Base-by-base conservation (phyloP, 2,113 vertebrate species). In the Hypomesus transpacificus region DNA sequence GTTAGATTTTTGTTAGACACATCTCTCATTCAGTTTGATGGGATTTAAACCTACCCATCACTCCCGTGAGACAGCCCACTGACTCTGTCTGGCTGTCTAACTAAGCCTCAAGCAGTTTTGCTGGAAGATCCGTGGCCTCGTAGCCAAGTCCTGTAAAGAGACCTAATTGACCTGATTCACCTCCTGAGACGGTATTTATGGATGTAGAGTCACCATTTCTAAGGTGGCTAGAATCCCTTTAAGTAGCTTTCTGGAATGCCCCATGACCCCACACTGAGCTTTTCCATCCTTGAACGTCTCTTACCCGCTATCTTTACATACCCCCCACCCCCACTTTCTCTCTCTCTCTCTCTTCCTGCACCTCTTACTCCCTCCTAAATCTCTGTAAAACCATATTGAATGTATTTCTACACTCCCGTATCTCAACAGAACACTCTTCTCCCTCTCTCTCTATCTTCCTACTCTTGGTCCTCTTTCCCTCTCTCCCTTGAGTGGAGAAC, bases 351-450 rank as follows among this genome's bases (percentile, higher is more conserved):
- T 39, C 4, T 57, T 14, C n/a, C 56, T 61, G 31, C 20, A n/a
- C 4, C 34, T 22, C 68, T 52, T 34, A 22, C 4, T 6, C 39
- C 17, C 14, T 34, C 57, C 52, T 68, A 67, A 64, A 68, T 62
- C 57, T 73, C 76, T 53, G 22, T 39, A 71, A 75, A 82, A 22
- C 56, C 21, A 61, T 68, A 71, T 62, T 68, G 68, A 50, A 57
- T 73, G 74, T 68, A 73, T 71, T 80, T 74, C 73, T 34, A 57
- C 75, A 52, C 62, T 66, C 39, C 70, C 68, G 28, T 78, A 75
- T 80, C 78, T 68, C 65, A 31, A 14, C 75, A 60, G 72, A 46
- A 65, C 78, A 77, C 71, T 46, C 39, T 46, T 46, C 7, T 46
- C 39, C 39, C 39, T 46, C 39, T 46, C 39, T 46, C 39, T 46